A percentile compares a stretch with the other conserved stretches of the same genome.
phyloP scores from a whole-genome alignment of 2,797 vertebrate genomes.

The Naso thynnoides region DNA sequence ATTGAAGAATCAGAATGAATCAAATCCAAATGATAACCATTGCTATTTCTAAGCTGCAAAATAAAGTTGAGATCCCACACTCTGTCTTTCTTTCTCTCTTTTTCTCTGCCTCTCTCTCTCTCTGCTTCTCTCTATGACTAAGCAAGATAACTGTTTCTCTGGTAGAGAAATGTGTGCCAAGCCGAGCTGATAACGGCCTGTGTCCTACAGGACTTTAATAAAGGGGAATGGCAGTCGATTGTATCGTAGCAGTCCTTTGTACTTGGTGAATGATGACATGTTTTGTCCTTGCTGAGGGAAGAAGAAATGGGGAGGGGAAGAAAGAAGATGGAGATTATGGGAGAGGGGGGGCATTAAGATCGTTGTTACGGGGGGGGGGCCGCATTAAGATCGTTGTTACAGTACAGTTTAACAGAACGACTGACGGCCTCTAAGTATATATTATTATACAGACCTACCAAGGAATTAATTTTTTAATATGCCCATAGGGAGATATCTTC shows the following conservation, averaged over 20 bases:
- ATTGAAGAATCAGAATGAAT: constrained; percentile 8
- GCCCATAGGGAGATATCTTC: not conserved
- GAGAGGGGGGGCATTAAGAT: constrained; percentile 10
- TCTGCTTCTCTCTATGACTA: constrained; percentile 29
- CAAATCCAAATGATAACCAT: not conserved
- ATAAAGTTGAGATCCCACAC: constrained; percentile 7
- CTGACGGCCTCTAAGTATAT: not conserved
- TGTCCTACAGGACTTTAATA: constrained; percentile 68
- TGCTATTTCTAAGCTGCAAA: constrained; percentile 10
- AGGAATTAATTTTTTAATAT: constrained; percentile 2
- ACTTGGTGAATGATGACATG: constrained; percentile 53
- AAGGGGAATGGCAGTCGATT: constrained; percentile 57
- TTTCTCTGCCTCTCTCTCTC: not conserved
- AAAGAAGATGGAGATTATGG: constrained; percentile 5
- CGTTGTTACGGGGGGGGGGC: constrained; percentile 14
- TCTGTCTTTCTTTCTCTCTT: not conserved
- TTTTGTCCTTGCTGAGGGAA: constrained; percentile 55
- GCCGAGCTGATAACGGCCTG: constrained; percentile 56
- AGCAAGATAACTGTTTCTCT: constrained; percentile 54
- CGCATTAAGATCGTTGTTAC: constrained; percentile 19
- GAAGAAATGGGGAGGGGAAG: constrained; percentile 10
- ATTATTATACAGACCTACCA: not conserved
- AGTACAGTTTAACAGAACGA: constrained; percentile 1
- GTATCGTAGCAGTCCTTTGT: constrained; percentile 50
- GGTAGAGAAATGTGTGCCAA: constrained; percentile 53